Evolutionary conservation across 2,888 invertebrate genomes (phyloP).

Genomic region (Tetanocera ferruginea): DNA sequence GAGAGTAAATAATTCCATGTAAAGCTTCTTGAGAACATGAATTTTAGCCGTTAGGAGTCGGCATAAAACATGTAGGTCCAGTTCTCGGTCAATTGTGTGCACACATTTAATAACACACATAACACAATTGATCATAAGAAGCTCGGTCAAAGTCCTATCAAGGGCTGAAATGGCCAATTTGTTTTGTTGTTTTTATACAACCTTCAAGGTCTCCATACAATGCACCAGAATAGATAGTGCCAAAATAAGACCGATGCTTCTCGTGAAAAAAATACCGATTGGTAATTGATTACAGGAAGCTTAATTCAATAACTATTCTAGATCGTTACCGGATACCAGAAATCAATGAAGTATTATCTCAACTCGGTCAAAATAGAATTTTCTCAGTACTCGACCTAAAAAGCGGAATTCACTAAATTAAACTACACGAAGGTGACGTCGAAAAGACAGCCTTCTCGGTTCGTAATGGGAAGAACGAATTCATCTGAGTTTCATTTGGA

Average conservation of each 20-base stretch:
- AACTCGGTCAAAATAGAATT: too few relatives aligned
- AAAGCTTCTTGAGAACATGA: too few relatives aligned
- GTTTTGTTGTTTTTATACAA: too few relatives aligned
- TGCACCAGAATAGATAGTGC: neutral
- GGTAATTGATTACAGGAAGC: slow-evolving; percentile 35
- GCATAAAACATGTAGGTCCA: too few relatives aligned
- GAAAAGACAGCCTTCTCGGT: slow-evolving; percentile 39
- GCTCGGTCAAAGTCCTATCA: too few relatives aligned
- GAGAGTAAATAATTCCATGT: too few relatives aligned
- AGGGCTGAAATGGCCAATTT: too few relatives aligned
- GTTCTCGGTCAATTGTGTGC: too few relatives aligned
- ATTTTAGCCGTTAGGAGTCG: too few relatives aligned
- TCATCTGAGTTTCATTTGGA: slow-evolving; percentile 31
- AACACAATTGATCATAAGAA: too few relatives aligned
- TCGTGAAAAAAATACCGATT: slow-evolving; percentile 34
- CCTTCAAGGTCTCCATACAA: slow-evolving; percentile 13
- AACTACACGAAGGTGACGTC: slow-evolving; percentile 11
- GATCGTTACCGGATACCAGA: slow-evolving; percentile 16
- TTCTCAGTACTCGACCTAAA: slow-evolving; percentile 18
- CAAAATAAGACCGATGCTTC: slow-evolving; percentile 28
- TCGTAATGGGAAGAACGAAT: slow-evolving; percentile 34
- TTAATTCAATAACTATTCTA: neutral
- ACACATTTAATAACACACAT: too few relatives aligned
- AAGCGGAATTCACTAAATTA: slow-evolving; percentile 33
- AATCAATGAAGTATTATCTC: slow-evolving; percentile 29